A percentile compares a stretch with the other conserved stretches of the same genome.
Conservation (phyloP, 2,797 vertebrate genomes). For the Phaenicophaeus curvirostris region DNA sequence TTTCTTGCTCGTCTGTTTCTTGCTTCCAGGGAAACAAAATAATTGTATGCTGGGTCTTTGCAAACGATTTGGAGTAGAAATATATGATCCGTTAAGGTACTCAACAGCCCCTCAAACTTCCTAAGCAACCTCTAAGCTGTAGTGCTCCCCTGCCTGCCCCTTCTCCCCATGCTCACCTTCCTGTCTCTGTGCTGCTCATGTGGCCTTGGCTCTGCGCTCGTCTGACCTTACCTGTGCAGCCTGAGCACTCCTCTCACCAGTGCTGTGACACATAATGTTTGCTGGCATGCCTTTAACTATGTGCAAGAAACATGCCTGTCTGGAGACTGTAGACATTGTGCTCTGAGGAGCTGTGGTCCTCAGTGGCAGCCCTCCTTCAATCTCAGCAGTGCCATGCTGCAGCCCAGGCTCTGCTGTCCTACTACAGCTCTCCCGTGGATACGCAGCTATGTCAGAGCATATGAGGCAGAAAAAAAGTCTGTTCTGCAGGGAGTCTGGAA, state of each 20-base stretch:
- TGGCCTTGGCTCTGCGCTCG: neutral
- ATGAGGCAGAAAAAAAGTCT: neutral
- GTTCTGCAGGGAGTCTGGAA: neutral
- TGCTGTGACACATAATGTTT: neutral
- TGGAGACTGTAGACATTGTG: fast-evolving
- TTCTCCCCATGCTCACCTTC: fast-evolving
- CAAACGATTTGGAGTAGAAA: neutral
- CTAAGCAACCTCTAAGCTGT: neutral
- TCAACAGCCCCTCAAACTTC: neutral
- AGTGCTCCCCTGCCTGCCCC: neutral
- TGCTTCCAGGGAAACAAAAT: neutral
- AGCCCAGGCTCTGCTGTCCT: neutral
- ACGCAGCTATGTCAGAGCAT: neutral
- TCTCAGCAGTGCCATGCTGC: fast-evolving
- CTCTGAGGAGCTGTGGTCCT: fast-evolving
- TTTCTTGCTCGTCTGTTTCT: neutral
- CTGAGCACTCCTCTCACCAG: fast-evolving
- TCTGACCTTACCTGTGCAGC: fast-evolving
- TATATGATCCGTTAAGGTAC: fast-evolving
- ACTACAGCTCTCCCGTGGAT: neutral
- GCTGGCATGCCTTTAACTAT: neutral
- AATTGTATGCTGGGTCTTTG: fast-evolving
- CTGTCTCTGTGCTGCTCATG: fast-evolving
- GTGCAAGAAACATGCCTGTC: neutral
- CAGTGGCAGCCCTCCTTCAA: fast-evolving